Evolutionary conservation across 2,113 vertebrate genomes (phyloP), one percentile per base, ranked within the genome.

Genomic region (Ophthalmolycus amberensis): DNA sequence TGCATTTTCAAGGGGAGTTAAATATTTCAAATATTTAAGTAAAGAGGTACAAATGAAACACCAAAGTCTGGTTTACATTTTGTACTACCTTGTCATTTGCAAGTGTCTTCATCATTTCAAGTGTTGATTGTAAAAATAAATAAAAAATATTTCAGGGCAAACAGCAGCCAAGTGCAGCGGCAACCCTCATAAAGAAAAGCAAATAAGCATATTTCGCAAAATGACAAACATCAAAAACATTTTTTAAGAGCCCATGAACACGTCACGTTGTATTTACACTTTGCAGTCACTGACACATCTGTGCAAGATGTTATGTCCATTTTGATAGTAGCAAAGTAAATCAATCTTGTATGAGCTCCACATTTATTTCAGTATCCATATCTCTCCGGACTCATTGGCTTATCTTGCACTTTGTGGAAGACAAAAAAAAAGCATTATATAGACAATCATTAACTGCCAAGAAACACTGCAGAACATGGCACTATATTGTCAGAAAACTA

Each of bases 391-490:
- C n/a, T 83, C 18, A 25, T 9, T 81, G 20, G 10, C 62, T 48
- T 76, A 18, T 48, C 32, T 66, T 32, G 11, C 12, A 74, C 9
- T 81, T 54, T 77, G n/a, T 11, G 60, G 16, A 72, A 54, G 20
- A 27, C 44, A 38, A 84, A 52, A 10, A 73, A 73, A 84, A 52
- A 52, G 11, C 70, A 84, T 64, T 58, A 25, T 65, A 60, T n/a
- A 54, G 58, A 63, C 34, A 78, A 67, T 71, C 27, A 72, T 71
- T 77, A 81, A 75, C 65, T 58, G 37, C 69, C 3, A 74, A 64
- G 29, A 66, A 84, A 80, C 48, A 69, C 71, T 65, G 42, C 22
- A 75, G 72, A 86, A 82, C 70, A 83, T 62, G 50, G 20, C 46
- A 22, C 6, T 54, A 27, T 50, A 4, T 71, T 85, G 63, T 73